phyloP scores from a whole-genome alignment of 1,140 invertebrate species.

The Pseudoatta argentina region DNA sequence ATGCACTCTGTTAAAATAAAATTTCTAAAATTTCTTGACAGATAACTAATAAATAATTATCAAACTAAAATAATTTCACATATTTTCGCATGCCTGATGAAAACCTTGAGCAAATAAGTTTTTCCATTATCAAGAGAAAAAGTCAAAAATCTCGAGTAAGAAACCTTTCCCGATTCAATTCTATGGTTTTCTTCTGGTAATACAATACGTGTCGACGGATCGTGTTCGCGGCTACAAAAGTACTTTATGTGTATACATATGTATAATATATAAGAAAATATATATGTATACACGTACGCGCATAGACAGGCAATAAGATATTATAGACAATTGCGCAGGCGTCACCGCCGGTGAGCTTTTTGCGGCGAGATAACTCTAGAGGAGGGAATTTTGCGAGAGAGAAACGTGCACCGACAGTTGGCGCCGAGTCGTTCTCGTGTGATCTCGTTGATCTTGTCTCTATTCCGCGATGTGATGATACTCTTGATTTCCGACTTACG shows the following conservation, averaged over 20 bases:
- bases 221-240: constrained; percentile 11
- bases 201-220: constrained; percentile 36
- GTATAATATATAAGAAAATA: background rate
- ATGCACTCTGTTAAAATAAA: background rate
- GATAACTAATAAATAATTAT: no score
- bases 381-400: constrained; percentile 64
- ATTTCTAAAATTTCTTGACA: background rate
- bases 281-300: background rate
- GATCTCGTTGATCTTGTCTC: background rate
- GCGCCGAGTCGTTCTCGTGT: constrained; percentile 68
- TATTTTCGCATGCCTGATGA: background rate
- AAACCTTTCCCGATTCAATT: constrained; percentile 45
- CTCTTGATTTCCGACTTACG: background rate
- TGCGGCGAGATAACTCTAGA: constrained; percentile 65
- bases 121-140: background rate
- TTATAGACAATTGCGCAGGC: constrained; percentile 75
- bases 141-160: background rate
- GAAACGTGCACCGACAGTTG: constrained; percentile 72
- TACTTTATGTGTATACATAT: background rate
- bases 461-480: background rate
- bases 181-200: constrained; percentile 34
- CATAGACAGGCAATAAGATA: background rate
- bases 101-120: constrained; percentile 17
- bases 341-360: constrained; percentile 67
- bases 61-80: constrained; percentile 12